These are phyloP conservation scores for Zaprionus kolodkinae DNA, from an alignment of 1,140 invertebrate genomes.

Conservation along the genomic window DNA sequence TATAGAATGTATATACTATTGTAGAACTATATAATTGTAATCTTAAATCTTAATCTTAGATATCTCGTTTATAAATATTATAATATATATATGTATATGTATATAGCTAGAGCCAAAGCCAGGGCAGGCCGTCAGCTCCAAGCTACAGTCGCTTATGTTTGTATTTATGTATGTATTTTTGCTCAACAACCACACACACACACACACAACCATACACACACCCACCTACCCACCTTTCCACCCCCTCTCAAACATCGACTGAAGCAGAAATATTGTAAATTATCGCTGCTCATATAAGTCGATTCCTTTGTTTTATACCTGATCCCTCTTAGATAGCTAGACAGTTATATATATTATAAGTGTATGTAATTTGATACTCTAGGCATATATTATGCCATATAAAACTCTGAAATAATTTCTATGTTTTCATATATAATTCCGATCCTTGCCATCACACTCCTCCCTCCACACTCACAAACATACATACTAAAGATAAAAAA, in stretches of 20 bases:
- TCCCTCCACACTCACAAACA: conserved; percentile 15
- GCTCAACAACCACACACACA: conserved; percentile 34
- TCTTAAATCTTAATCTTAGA: conserved; percentile 4
- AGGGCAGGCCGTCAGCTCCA: conserved; percentile 32
- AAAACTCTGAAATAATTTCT: not conserved
- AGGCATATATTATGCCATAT: conserved; percentile 7
- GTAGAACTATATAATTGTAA: conserved; percentile 7
- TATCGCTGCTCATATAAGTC: not conserved
- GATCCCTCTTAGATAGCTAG: not conserved
- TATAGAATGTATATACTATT: conserved; percentile 12
- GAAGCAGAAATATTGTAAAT: not conserved
- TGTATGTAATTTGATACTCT: conserved; percentile 1
- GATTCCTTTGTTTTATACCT: not conserved
- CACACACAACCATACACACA: conserved; percentile 12
- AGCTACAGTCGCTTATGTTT: conserved; percentile 29
- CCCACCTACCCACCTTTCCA: not conserved
- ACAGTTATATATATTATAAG: not conserved
- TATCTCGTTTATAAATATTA: conserved; percentile 1
- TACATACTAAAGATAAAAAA: conserved; percentile 52
- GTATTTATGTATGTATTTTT: conserved; percentile 38
- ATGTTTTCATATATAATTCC: not conserved
- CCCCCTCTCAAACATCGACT: not conserved
- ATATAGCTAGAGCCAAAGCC: conserved; percentile 38
- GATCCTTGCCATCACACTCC: not conserved
- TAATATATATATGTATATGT: conserved; percentile 5